Evolutionary conservation across 2,888 invertebrate genomes (phyloP).

Genomic region (Heliconius aoede): DNA sequence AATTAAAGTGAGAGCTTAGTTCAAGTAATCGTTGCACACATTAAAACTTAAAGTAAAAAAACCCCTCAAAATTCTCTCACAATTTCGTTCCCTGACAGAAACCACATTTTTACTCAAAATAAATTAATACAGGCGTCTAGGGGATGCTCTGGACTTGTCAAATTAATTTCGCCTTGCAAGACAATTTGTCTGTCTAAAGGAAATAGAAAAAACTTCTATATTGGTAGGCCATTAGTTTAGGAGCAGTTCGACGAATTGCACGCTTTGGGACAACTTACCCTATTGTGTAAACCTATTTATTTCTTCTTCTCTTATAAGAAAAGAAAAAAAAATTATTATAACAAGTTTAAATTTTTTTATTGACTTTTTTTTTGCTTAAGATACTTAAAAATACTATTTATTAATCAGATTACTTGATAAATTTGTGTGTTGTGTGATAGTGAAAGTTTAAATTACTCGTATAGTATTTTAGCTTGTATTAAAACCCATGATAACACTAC

Average conservation of each 20-base stretch:
- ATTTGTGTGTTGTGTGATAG: neutral
- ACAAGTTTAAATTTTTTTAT: no score
- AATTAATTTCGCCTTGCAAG: slow-evolving; percentile 82
- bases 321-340: no score
- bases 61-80: slow-evolving; percentile 41
- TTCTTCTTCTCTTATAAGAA: slow-evolving; percentile 1
- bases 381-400: neutral
- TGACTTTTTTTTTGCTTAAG: neutral
- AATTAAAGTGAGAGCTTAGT: neutral
- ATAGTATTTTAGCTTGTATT: neutral
- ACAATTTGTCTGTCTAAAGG: slow-evolving; percentile 79
- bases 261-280: slow-evolving; percentile 33
- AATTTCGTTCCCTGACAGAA: slow-evolving; percentile 53
- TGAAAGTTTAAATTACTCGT: neutral
- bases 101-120: slow-evolving; percentile 81
- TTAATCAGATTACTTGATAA: neutral
- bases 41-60: slow-evolving; percentile 21
- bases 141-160: slow-evolving; percentile 77
- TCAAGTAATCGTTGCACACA: slow-evolving; percentile 3
- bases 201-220: slow-evolving; percentile 70
- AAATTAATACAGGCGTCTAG: slow-evolving; percentile 80
- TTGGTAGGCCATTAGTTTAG: slow-evolving; percentile 71
- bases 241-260: slow-evolving; percentile 49
- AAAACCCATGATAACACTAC: neutral
- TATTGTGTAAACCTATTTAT: slow-evolving; percentile 19